Conservation (phyloP, 1,140 invertebrate species). For the Nebria ingens region DNA sequence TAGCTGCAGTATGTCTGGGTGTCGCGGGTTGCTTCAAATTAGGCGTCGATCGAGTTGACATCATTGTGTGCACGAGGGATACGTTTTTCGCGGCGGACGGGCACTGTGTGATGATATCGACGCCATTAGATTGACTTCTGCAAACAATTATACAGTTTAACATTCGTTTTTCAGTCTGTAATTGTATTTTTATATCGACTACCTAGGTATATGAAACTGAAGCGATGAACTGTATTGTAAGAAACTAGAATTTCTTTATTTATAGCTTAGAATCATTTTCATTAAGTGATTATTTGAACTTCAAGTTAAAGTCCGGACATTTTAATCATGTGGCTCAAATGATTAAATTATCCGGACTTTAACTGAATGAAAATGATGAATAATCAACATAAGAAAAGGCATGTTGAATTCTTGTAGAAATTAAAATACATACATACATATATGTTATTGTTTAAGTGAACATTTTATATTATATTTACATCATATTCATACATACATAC, state of each 20-base stretch:
- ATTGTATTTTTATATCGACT: neutral
- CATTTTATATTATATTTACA: too few relatives aligned
- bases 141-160: too few relatives aligned
- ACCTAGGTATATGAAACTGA: neutral
- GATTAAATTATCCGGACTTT: too few relatives aligned
- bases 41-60: constrained; percentile 36
- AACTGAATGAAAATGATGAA: too few relatives aligned
- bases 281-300: neutral
- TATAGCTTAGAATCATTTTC: neutral
- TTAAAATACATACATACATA: too few relatives aligned
- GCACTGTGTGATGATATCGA: neutral
- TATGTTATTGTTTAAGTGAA: too few relatives aligned
- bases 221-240: neutral
- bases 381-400: too few relatives aligned
- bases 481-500: neutral
- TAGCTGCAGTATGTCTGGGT: constrained; percentile 20
- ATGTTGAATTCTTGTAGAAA: too few relatives aligned
- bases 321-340: neutral
- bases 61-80: constrained; percentile 24
- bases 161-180: too few relatives aligned
- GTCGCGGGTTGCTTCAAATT: constrained; percentile 30
- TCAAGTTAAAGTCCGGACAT: neutral
- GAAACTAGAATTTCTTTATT: neutral
- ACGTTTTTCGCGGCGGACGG: neutral
- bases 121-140: neutral